A percentile compares a stretch with the other conserved stretches of the same genome.
Conservation (phyloP, 2,888 invertebrate genomes). For the Spatulosminthurus flaviceps region DNA sequence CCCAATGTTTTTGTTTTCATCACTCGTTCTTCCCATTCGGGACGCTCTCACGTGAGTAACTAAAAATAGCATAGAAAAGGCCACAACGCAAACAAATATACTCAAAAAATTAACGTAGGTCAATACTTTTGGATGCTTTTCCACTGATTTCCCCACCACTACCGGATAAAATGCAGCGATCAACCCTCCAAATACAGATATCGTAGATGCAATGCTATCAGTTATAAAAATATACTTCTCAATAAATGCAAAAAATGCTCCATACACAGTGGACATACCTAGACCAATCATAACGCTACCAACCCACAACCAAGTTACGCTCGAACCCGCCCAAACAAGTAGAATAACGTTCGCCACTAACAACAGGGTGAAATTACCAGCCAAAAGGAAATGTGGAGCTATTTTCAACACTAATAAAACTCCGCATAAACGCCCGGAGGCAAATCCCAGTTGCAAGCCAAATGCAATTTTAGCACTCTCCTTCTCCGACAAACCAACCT, state of each 20-base stretch:
- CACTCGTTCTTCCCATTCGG: too few relatives aligned
- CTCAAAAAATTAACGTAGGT: slow-evolving; percentile 25
- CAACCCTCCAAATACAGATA: slow-evolving; percentile 24
- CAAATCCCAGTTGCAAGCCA: slow-evolving; percentile 20
- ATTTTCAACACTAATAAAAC: slow-evolving; percentile 27
- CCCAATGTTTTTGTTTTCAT: too few relatives aligned
- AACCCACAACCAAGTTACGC: slow-evolving; percentile 18
- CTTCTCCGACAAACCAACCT: slow-evolving; percentile 15
- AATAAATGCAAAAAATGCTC: slow-evolving; percentile 50
- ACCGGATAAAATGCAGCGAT: slow-evolving; percentile 30
- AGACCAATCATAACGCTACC: slow-evolving; percentile 40
- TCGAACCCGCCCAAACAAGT: not conserved
- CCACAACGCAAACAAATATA: not conserved
- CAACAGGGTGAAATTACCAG: not conserved
- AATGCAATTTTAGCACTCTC: slow-evolving; percentile 23
- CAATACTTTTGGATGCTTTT: slow-evolving; percentile 22
- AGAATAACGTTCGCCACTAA: slow-evolving; percentile 11
- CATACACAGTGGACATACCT: slow-evolving; percentile 49
- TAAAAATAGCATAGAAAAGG: not conserved
- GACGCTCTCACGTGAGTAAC: not conserved
- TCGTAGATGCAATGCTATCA: slow-evolving; percentile 43
- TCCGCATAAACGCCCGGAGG: slow-evolving; percentile 13
- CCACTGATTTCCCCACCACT: slow-evolving; percentile 25
- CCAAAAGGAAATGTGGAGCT: slow-evolving; percentile 20
- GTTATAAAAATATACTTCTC: slow-evolving; percentile 51